These are phyloP conservation scores for Acanthochromis polyacanthus DNA, from an alignment of 2,113 vertebrate genomes.

Conservation along the genomic window DNA sequence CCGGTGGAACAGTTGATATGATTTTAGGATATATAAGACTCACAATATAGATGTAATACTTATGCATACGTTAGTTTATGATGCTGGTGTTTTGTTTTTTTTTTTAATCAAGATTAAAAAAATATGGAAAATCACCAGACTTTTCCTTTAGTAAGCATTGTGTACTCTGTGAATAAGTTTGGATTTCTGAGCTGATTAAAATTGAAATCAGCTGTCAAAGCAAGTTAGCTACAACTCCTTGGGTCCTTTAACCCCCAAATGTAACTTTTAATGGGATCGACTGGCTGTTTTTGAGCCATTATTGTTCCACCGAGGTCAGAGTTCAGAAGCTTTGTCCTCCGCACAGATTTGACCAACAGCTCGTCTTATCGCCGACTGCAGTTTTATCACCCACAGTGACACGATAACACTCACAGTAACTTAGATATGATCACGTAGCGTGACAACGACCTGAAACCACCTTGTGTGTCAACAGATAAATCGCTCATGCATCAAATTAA, in stretches of 20 bases:
- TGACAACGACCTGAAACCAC: not conserved
- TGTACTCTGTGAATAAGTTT: no score
- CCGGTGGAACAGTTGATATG: no score
- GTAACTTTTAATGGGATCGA: not conserved
- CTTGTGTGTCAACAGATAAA: not conserved
- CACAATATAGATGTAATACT: no score
- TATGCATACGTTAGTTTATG: no score
- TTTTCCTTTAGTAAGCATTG: no score
- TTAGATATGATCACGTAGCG: not conserved
- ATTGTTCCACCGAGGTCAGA: slow-evolving; percentile 21
- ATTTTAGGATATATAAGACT: no score
- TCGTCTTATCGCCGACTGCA: not conserved
- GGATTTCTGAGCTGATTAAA: no score
- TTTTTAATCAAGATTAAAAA: no score
- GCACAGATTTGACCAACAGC: not conserved
- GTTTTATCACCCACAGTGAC: not conserved
- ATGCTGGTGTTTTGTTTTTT: no score
- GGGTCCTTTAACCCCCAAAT: not conserved
- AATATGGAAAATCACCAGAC: no score
- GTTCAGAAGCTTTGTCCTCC: not conserved
- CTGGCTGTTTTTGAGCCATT: not conserved
- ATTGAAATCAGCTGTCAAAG: no score
- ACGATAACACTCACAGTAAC: not conserved
- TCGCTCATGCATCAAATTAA: not conserved
- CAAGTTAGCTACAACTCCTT: no score